phyloP scores from a whole-genome alignment of 2,888 invertebrate species.

The Mycalesis mineus region DNA sequence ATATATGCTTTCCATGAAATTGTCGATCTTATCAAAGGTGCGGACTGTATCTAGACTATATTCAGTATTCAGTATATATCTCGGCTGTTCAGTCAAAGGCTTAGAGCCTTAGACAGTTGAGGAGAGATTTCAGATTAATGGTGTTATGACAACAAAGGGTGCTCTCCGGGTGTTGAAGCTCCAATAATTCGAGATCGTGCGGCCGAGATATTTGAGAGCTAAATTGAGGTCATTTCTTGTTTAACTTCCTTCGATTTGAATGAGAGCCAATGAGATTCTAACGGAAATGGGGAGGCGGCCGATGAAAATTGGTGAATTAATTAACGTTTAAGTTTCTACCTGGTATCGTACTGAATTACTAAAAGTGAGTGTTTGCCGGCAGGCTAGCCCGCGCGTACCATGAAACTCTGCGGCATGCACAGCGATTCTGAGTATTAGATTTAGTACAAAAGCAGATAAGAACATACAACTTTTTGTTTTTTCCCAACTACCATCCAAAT shows the following conservation, averaged over 20 bases:
- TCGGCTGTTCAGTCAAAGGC: conserved; percentile 21
- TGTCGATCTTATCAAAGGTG: no score
- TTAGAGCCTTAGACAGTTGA: conserved; percentile 7
- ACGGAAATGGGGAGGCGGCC: background rate
- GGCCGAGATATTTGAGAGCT: conserved; percentile 10
- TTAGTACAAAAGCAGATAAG: no score
- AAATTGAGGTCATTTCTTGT: conserved; percentile 10
- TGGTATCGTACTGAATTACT: background rate
- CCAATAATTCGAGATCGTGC: conserved; percentile 14
- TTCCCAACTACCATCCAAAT: no score
- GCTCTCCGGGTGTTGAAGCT: conserved; percentile 14
- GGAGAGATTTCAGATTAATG: conserved; percentile 43
- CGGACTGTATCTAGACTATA: conserved; percentile 13
- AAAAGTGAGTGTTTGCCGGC: no score
- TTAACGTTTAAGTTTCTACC: background rate
- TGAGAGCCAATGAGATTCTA: background rate
- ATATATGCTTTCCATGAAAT: no score
- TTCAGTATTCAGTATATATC: conserved; percentile 9
- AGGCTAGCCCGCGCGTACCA: no score
- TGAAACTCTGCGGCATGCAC: no score
- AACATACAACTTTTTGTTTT: no score
- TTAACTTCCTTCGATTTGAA: conserved; percentile 7
- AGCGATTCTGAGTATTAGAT: no score
- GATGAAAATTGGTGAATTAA: background rate
- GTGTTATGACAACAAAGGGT: conserved; percentile 25